Conservation (phyloP, 2,797 vertebrate genomes). For the Lagodon rhomboides region DNA sequence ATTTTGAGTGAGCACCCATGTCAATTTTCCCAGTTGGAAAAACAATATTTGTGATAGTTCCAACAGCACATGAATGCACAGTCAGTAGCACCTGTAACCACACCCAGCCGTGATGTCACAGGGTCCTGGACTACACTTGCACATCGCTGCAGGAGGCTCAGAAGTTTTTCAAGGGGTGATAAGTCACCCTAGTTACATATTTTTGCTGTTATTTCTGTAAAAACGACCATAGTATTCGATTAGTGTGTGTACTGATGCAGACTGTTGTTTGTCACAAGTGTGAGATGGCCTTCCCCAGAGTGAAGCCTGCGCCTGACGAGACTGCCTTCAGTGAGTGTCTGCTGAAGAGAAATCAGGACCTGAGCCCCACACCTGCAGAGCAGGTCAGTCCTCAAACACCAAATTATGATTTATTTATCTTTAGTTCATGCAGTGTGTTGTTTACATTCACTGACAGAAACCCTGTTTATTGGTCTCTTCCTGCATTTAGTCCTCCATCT, state of each 20-base stretch:
- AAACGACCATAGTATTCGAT: background rate
- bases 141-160: background rate
- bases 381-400: constrained; percentile 85
- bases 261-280: constrained; percentile 83
- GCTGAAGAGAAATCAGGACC: constrained; percentile 96
- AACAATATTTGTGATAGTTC: too few relatives aligned
- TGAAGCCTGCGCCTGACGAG: constrained; percentile 94
- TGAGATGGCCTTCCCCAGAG: constrained; percentile 97
- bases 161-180: background rate
- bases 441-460: background rate
- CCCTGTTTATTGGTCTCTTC: constrained; percentile 2
- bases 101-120: background rate
- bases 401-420: background rate
- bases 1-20: too few relatives aligned
- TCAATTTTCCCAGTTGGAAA: too few relatives aligned
- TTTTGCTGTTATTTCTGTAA: background rate
- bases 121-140: background rate
- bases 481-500: constrained; percentile 91
- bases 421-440: too few relatives aligned
- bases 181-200: background rate
- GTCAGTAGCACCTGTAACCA: background rate
- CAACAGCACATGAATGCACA: background rate
- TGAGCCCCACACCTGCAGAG: constrained; percentile 92
- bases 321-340: constrained; percentile 92
- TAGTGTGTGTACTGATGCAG: constrained; percentile 9